Base-by-base conservation (phyloP, 2,113 vertebrate genomes). In the Thryonomys swinderianus region DNA sequence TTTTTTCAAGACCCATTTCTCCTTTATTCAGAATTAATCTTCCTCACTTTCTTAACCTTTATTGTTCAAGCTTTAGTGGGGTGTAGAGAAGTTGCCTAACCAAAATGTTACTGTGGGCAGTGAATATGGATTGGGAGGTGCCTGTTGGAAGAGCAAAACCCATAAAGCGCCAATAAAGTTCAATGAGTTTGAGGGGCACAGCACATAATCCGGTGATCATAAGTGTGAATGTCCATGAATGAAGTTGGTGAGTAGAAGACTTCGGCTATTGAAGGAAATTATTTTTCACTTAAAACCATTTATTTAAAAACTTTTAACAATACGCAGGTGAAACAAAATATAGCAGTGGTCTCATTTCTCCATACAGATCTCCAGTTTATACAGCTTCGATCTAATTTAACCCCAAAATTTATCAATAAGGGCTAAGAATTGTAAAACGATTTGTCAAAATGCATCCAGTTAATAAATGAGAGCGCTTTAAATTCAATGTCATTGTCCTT, bases 351-450 rank as follows among this genome's bases (percentile, higher is more conserved):
- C 30, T 64, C 14, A 59, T 14, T 73, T 94, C 32, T 82, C 32
- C 6, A 62, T 21, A 84, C 0, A 55, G 5, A 53, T 78, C 17
- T 96, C 45, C 5, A 80, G 57, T 71, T 86, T 92, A 9, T 1
- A 30, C 59, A 90, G 40, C 25, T 21, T 67, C 83, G 23, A 37
- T 79, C 34, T 91, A 83, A 92, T 91, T 91, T 57, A 96, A 61
- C 71, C 32, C 25, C 85, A 40, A 93, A 21, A 74, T 83, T 62
- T 93, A 80, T 62, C 76, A 91, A 7, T 32, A 32, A 95, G 66
- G 48, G 85, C n/a, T 83, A 62, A 88, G 89, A 94, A 69, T 57
- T 86, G 42, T 13, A 48, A 93, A 90, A 91, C 76, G 32, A 78
- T 48, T 48, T 78, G 85, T 95, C 42, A 87, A 71, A 82, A 88